Evolutionary conservation across 2,888 invertebrate genomes (phyloP).

Genomic region (Autographa pulchrina): DNA sequence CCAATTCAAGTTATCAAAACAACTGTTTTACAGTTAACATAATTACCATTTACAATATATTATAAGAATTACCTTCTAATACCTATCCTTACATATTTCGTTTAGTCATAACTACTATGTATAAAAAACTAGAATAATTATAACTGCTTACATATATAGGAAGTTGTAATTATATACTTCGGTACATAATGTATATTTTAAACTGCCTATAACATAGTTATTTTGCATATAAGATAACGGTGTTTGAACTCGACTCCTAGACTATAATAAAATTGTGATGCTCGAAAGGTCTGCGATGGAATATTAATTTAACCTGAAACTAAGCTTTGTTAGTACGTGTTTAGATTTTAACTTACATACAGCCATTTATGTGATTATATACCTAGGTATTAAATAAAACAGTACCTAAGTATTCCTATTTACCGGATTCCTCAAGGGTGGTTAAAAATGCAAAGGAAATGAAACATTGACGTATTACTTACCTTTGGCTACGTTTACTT

Average conservation of each 20-base stretch:
- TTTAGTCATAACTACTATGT: not conserved
- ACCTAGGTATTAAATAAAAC: no score
- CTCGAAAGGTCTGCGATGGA: constrained; percentile 14
- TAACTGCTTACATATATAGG: not conserved
- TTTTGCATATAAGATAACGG: not conserved
- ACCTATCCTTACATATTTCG: not conserved
- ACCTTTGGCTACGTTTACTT: no score
- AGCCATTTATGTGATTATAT: no score
- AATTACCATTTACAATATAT: no score
- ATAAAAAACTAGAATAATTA: not conserved
- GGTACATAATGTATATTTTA: not conserved
- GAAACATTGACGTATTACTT: no score
- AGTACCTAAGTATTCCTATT: no score
- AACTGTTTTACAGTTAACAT: no score
- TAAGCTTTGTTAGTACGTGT: constrained; percentile 13
- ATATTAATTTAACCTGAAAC: constrained; percentile 30
- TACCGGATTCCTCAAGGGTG: no score
- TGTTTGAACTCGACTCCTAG: not conserved
- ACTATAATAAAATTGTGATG: constrained; percentile 15
- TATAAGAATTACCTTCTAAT: constrained; percentile 9
- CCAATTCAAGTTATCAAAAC: no score
- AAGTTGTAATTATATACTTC: not conserved
- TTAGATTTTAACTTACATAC: constrained; percentile 29
- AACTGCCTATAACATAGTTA: not conserved
- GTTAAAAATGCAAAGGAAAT: no score